Evolutionary conservation across 2,888 invertebrate genomes (phyloP), one percentile per base, ranked within the genome.

Genomic region (Aelia acuminata): DNA sequence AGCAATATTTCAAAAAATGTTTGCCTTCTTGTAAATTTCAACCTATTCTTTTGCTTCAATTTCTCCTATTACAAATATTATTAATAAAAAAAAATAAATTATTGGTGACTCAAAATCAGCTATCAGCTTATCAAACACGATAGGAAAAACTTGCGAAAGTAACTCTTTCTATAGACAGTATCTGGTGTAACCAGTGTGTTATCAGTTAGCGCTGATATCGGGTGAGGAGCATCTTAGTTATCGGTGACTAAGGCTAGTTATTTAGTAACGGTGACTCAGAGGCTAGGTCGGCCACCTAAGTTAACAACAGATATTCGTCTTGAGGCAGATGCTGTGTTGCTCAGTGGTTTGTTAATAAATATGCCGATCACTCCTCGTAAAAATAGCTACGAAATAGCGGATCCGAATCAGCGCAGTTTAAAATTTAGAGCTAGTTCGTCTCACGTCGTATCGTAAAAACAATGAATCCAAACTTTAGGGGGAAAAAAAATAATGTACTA

Each of bases 221-320:
- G 7, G 7, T 70, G 35, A 70, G 63, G 35, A 70, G 63, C 63
- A 13, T 26, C 57, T 57, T 26, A 20, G 75, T 39, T 22, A 75
- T 39, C 75, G 80, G 80, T 80, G 80, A 47, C 80, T 39, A 47
- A 39, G 39, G 11, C 13, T 80, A 3, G 80, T 13, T 80, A 80
- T 80, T 80, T n/a, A 39, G 39, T 80, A 80, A n/a, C 80, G n/a
- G 43, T 80, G 80, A 80, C 80, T 80, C 80, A 80, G n/a, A n/a
- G 80, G 13, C 80, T 80, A 47, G 80, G 80, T 47, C 80, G 43
- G 43, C 22, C n/a, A 80, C 43, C 80, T n/a, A 80, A 26, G 43
- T 7, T 75, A 35, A 39, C 75, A 39, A 35, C 57, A 26, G 57
- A 70, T 70, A 70, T 70, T 35, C 35, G 31, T 35, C 63, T 70